Base-by-base conservation (phyloP, 2,113 vertebrate species). In the Hydrochoerus hydrochaeris region DNA sequence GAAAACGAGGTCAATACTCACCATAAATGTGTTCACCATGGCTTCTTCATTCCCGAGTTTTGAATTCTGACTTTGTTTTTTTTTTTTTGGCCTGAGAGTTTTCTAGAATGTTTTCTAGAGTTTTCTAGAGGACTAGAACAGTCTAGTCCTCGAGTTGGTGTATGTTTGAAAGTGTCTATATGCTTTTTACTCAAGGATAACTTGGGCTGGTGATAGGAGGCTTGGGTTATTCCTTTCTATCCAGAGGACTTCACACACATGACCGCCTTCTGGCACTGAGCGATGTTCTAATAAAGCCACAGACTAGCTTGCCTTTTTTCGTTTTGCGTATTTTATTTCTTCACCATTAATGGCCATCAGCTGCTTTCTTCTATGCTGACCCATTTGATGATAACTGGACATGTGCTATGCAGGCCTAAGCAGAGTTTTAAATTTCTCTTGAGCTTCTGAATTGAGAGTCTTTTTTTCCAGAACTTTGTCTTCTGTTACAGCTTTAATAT, bases 1-100 rank as follows among this genome's bases (percentile, higher is more conserved):
- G 87, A 65, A 96, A 94, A 94, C 41, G 82, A 86, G 77, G 88
- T 44, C 24, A 54, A 28, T 89, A 95, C 95, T 96, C 89, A 97
- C 87, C 86, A 65, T 0, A 5, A 71, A 77, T 52, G 38, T 63
- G 90, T 89, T 90, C 58, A 92, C 58, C 44, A 78, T 3, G 57
- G 63, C 54, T 17, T 81, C 67, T 91, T 81, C 57, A 24, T 85
- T 80, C 84, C 44, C 60, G 28, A 69, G 82, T 63, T 94, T 73
- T 96, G 77, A 94, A 80, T 85, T 92, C 1, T 57, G 85, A 93
- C 65, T 81, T 81, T 71, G 62, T 22, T 38, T 41, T 57, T 57
- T 57, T 57, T 14, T 57, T 57, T 57, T 73, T 75, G 4, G 52
- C 49, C 54, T 62, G 57, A 75, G 94, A 81, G 80, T 91, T 94